These are phyloP conservation scores for Philotrypesis tridentata DNA, from an alignment of 1,140 invertebrate species.

Conservation along the genomic window DNA sequence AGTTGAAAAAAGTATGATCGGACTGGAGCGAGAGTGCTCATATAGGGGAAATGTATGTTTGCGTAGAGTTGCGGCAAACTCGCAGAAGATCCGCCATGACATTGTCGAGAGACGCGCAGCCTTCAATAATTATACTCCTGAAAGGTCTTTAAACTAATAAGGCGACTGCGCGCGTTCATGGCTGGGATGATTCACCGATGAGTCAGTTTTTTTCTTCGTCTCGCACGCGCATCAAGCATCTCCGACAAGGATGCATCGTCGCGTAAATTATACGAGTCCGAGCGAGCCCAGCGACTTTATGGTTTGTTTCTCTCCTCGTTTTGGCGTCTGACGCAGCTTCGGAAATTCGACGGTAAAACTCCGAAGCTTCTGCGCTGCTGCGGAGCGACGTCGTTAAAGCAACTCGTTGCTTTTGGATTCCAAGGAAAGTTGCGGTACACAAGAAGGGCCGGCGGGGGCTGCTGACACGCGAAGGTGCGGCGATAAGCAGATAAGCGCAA, in stretches of 20 bases:
- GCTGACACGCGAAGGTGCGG: no score
- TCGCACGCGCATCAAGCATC: conserved; percentile 18
- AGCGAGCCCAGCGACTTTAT: not conserved
- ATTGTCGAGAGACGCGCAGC: conserved; percentile 22
- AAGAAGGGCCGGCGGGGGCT: no score
- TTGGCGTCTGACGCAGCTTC: not conserved
- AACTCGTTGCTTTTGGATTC: no score
- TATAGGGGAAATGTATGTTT: no score
- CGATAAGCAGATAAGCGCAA: no score
- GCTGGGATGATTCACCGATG: conserved; percentile 41
- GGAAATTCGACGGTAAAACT: not conserved
- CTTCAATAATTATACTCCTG: conserved; percentile 44
- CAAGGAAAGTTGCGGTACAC: no score
- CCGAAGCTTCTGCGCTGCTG: no score
- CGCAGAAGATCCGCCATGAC: not conserved
- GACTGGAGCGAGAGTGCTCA: not conserved
- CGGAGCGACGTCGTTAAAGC: no score
- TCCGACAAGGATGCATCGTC: conserved; percentile 9
- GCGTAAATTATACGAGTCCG: conserved; percentile 28
- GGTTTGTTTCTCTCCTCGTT: not conserved
- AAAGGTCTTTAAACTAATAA: conserved; percentile 51
- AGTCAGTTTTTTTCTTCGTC: conserved; percentile 39
- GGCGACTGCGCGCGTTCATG: conserved; percentile 36
- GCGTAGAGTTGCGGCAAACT: no score
- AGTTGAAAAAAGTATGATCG: not conserved